Percentiles rank a stretch among this genome's conserved stretches.
phyloP scores from a whole-genome alignment of 1,140 invertebrate species.

The Pseudomyrmex concolor region DNA sequence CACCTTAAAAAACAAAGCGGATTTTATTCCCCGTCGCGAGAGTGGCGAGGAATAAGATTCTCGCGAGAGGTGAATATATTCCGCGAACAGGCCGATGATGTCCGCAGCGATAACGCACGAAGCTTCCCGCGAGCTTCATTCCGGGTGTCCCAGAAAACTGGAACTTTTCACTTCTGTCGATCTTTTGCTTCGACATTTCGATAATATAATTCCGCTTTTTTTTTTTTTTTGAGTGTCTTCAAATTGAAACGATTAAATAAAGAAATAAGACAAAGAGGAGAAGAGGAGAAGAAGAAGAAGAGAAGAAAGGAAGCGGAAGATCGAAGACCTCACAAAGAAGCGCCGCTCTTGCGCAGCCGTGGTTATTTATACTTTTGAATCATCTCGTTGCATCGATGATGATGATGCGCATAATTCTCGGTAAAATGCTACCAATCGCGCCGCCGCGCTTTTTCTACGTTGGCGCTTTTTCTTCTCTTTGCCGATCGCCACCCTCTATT shows the following conservation, averaged over 20 bases:
- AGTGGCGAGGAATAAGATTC: constrained; percentile 7
- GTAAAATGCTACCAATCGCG: constrained; percentile 28
- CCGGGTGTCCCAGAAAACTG: background rate
- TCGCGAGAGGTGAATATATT: background rate
- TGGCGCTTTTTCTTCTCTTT: background rate
- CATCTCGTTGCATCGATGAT: constrained; percentile 9
- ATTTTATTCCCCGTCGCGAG: background rate
- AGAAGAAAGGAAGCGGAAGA: constrained; percentile 39
- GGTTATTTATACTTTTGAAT: constrained; percentile 59
- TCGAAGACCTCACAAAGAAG: constrained; percentile 46
- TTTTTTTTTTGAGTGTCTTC: background rate
- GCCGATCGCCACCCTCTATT: constrained; percentile 20
- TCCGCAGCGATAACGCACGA: background rate
- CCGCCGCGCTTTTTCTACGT: constrained; percentile 30
- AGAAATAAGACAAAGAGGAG: constrained; percentile 1
- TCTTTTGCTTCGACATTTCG: background rate
- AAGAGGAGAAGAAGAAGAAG: background rate
- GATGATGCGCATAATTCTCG: background rate
- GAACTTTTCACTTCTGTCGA: too few species aligned
- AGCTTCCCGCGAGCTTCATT: background rate
- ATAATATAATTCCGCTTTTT: background rate
- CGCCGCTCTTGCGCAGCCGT: background rate
- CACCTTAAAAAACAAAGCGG: constrained; percentile 21
- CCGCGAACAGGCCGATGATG: background rate
- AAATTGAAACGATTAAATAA: constrained; percentile 11